Conservation (phyloP, 1,140 invertebrate genomes). For the Cyrtorhinus lividipennis region DNA sequence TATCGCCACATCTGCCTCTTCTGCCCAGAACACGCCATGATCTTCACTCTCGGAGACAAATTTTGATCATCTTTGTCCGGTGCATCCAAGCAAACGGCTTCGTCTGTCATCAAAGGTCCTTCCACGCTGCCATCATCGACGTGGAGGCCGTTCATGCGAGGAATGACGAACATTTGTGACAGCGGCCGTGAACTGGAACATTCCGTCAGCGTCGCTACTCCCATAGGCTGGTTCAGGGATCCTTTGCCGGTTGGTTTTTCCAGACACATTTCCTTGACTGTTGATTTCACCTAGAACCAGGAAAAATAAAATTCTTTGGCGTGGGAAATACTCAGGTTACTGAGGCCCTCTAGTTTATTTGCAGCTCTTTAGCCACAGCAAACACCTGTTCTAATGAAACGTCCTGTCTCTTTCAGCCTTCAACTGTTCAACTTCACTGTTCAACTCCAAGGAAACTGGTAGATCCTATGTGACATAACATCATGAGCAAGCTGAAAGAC, state of each 20-base stretch:
- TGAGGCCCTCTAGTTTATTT: no score
- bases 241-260: constrained; percentile 39
- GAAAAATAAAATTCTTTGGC: constrained; percentile 3
- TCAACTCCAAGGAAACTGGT: no score
- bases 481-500: no score
- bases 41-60: constrained; percentile 39
- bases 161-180: constrained; percentile 59
- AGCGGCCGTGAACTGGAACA: constrained; percentile 34
- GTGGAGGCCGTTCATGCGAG: constrained; percentile 30
- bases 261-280: constrained; percentile 40
- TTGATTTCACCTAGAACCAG: constrained; percentile 35
- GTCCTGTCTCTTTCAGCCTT: no score
- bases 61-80: constrained; percentile 30
- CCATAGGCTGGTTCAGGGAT: constrained; percentile 42
- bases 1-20: constrained; percentile 49
- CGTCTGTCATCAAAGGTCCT: constrained; percentile 36
- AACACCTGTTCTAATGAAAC: no score
- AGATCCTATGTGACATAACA: no score
- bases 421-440: no score
- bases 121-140: not conserved
- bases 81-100: constrained; percentile 54
- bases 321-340: not conserved
- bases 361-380: no score
- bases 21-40: constrained; percentile 47
- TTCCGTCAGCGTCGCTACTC: constrained; percentile 40